Evolutionary conservation across 2,888 invertebrate species (phyloP), one percentile per base, ranked within the genome.

Genomic region (Strigamia crassipes): DNA sequence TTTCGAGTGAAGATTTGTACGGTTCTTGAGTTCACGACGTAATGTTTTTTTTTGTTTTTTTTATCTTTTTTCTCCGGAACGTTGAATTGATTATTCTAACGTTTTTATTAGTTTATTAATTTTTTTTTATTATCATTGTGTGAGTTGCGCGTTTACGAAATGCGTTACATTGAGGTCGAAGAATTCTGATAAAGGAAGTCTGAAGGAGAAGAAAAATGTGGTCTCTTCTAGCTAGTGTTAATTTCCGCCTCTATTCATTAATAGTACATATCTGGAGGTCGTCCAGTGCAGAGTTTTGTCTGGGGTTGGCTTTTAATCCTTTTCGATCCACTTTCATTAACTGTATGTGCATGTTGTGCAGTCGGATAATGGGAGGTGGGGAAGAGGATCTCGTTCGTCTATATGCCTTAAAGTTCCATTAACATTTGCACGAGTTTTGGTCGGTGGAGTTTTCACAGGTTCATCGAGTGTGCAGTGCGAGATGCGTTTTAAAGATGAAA

Each of bases 231-330:
- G 73, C 12, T 27, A 56, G 73, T 27, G 73, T 73, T 73, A 73
- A 73, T 73, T 73, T 73, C 73, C 73, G 73, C 73, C 73, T 0
- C 73, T 73, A 31, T 73, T 73, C 73, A 73, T 73, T 73, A 73
- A 31, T 73, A 15, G 73, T n/a, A 38, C 6, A 31, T 31, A 73
- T 27, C 31, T 73, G 73, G 73, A 73, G 73, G 73, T 73, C 73
- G 73, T 73, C 27, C 13, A 13, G 31, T 73, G 73, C 27, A 21
- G 73, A 73, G 31, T 73, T 73, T 21, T 73, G 73, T 73, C 31
- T 73, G 73, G 73, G 73, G 73, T 73, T 73, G 73, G 73, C 73
- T 73, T 73, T 73, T 73, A 73, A 73, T 73, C 73, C 73, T n/a
- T 73, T 73, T 73, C 73, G 73, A 73, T 73, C 73, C 73, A 73